A percentile compares a stretch with the other conserved stretches of the same genome.
These are phyloP conservation scores for Peucedramus taeniatus DNA, from an alignment of 2,113 vertebrate species.

Conservation along the genomic window DNA sequence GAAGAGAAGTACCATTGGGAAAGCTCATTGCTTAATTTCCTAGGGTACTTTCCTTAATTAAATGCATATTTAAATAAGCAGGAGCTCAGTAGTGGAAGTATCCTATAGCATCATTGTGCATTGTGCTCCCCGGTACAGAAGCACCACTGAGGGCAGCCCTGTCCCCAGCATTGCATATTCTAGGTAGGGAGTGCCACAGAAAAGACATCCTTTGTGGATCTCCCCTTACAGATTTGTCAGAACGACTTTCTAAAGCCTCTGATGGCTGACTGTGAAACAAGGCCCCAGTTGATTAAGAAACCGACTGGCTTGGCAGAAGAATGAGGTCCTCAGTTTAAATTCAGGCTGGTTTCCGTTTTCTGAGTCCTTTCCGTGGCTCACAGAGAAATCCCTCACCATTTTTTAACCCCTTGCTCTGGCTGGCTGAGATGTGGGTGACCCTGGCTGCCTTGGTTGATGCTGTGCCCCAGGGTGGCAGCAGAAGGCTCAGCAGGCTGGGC, in stretches of 20 bases:
- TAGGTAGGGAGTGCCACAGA: not conserved
- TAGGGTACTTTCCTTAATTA: not conserved
- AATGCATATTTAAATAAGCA: conserved; percentile 36
- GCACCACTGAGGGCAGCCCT: conserved; percentile 16
- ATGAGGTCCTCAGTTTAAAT: conserved; percentile 57
- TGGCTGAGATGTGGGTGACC: not conserved
- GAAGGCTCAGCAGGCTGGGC: not conserved
- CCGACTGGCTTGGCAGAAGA: conserved; percentile 22
- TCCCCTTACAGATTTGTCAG: not conserved
- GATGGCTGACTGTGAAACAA: conserved; percentile 34
- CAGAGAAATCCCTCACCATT: not conserved
- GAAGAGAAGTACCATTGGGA: not conserved
- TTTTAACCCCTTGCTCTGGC: conserved; percentile 38
- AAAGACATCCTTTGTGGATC: conserved; percentile 48
- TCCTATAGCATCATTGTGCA: conserved; percentile 42
- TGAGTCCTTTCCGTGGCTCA: not conserved
- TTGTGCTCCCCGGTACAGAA: conserved; percentile 19
- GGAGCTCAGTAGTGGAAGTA: not conserved
- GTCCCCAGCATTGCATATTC: not conserved
- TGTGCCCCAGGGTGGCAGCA: rapidly evolving
- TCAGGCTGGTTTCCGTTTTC: conserved; percentile 44
- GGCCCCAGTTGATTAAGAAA: conserved; percentile 53
- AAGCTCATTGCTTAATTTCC: not conserved
- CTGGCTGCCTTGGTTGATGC: not conserved
- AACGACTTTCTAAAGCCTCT: not conserved